Evolutionary conservation across 2,797 vertebrate genomes (phyloP).

Genomic region (Myotis pilosus): DNA sequence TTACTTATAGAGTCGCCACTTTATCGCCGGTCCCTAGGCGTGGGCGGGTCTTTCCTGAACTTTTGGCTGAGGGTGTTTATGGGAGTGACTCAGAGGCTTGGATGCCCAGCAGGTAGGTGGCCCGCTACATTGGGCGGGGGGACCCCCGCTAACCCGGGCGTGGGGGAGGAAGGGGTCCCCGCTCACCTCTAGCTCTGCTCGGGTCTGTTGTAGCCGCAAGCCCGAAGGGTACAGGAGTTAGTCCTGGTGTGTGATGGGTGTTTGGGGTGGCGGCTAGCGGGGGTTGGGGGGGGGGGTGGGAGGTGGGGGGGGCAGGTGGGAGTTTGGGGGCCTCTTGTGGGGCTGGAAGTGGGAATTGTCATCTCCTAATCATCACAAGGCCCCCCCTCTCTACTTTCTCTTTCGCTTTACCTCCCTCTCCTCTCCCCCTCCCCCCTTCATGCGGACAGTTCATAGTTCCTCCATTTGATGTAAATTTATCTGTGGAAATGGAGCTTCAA

Average conservation of each 20-base stretch:
- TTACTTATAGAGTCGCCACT: neutral
- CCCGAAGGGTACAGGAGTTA: no score
- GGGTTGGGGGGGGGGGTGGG: no score
- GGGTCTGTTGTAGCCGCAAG: no score
- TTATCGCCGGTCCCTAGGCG: slow-evolving; percentile 45
- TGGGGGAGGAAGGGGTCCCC: no score
- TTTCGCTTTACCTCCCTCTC: neutral
- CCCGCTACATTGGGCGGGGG: no score
- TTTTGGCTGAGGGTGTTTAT: neutral
- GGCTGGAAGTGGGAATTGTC: neutral
- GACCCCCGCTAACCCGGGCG: no score
- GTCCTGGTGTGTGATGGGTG: no score
- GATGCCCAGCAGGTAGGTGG: no score
- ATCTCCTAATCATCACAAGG: no score
- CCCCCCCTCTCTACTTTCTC: neutral
- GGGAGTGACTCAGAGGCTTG: neutral
- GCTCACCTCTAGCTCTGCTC: no score
- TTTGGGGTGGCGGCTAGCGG: neutral
- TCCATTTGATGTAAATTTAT: neutral
- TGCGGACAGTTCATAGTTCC: neutral
- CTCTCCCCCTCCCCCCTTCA: no score
- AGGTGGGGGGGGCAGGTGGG: neutral
- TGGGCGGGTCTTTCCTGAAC: slow-evolving; percentile 31
- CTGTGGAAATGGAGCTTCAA: neutral
- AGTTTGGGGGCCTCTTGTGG: neutral